Base-by-base conservation (phyloP, 2,113 vertebrate genomes). In the Bagarius yarrelli region DNA sequence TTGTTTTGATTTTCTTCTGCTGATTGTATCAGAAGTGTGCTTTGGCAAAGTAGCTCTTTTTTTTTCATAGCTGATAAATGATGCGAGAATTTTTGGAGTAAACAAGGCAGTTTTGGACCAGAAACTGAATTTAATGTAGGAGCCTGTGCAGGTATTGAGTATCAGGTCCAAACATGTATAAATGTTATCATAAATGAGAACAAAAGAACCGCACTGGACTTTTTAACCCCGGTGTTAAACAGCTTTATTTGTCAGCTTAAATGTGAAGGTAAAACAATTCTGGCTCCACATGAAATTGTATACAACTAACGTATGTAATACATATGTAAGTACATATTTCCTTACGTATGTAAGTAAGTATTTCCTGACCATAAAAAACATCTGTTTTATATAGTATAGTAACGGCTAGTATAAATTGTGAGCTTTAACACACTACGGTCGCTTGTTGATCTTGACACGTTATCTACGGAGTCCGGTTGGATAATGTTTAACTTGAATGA, bases 21-120 rank as follows among this genome's bases (percentile, higher is more conserved):
- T 83, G 88, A 91, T 89, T 47, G 66, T 76, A 84, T 88, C 83
- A 85, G 5, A 71, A 85, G 85, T 83, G 84, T 60, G 83, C 52
- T 81, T 86, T 90, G 89, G 90, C 89, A 88, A 83, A 25, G 76
- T 63, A 52, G 32, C 27, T 76, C 32, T 67, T 4, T 19, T 61
- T 63, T 81, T 83, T 85, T 78, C 78, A 77, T 79, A 86, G 80
- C 80, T 84, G 78, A 83, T 80, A 80, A 83, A 85, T 83, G 77
- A 85, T 32, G 57, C 23, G 57, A 72, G 81, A 88, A 6, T 61
- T 67, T 81, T 76, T 32, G 87, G 87, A 81, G 83, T 84, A 90
- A 92, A 87, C 84, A 86, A 72, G 53, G 79, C 57, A 55, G 30
- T 15, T 59, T 70, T 75, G 67, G 70, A 80, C 12, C 52, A 76